phyloP scores from a whole-genome alignment of 2,113 vertebrate genomes.

The Willisornis vidua region DNA sequence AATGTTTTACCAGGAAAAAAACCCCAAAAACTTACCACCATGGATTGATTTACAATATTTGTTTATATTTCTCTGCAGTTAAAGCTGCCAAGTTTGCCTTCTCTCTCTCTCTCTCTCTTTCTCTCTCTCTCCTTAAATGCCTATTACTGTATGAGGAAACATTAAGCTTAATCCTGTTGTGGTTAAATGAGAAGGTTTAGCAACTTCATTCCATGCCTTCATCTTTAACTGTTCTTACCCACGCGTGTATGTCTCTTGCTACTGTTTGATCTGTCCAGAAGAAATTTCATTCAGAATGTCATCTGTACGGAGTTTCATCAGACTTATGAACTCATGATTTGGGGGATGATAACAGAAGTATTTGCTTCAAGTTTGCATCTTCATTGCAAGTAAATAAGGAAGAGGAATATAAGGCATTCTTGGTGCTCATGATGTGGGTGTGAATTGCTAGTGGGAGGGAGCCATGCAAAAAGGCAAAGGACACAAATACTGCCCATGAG shows the following conservation, averaged over 20 bases:
- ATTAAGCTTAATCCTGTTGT: not conserved
- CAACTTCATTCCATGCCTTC: not conserved
- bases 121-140: not conserved
- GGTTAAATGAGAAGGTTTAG: conserved; percentile 11
- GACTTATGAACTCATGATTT: not conserved
- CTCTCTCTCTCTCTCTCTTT: no score
- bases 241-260: not conserved
- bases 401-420: not conserved
- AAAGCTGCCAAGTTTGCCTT: not conserved
- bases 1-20: not conserved
- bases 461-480: not conserved
- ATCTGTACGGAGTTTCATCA: not conserved
- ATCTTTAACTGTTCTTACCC: not conserved
- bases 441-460: not conserved
- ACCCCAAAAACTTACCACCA: not conserved
- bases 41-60: not conserved
- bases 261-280: not conserved
- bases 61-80: not conserved
- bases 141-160: not conserved
- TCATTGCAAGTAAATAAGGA: not conserved
- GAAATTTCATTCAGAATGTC: not conserved
- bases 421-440: not conserved
- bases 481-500: not conserved
- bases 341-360: not conserved
- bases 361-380: not conserved